phyloP scores from a whole-genome alignment of 30 jellyfish, hydroid and myxozoan genomes.

The Hydractinia echinata region DNA sequence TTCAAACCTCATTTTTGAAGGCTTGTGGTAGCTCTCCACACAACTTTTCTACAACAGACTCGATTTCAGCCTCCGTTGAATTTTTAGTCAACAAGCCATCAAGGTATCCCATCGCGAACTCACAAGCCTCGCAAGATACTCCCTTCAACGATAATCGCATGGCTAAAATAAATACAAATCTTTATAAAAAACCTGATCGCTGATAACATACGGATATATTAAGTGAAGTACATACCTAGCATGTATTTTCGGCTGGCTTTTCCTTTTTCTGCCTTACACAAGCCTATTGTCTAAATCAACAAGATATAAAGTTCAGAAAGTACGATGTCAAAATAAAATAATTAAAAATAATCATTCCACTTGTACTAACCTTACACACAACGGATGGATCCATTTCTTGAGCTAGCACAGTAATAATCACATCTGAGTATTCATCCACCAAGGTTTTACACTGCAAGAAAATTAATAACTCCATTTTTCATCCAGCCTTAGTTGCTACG shows the following conservation, averaged over 20 bases:
- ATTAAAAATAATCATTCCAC: too few relatives aligned
- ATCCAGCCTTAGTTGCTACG: too few relatives aligned
- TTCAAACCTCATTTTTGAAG: slow-evolving; percentile 24
- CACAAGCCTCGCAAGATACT: slow-evolving; percentile 23
- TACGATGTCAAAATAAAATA: background rate
- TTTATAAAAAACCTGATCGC: background rate
- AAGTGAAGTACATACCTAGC: background rate
- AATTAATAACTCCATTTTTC: background rate
- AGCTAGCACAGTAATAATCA: background rate
- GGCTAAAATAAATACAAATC: slow-evolving; percentile 2
- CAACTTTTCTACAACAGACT: background rate
- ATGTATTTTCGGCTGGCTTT: background rate
- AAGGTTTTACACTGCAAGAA: background rate
- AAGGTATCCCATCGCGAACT: slow-evolving; percentile 34
- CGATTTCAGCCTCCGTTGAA: slow-evolving; percentile 19
- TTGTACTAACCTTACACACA: background rate
- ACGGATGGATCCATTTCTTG: slow-evolving; percentile 20
- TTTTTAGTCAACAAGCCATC: background rate
- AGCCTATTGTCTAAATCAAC: slow-evolving; percentile 13
- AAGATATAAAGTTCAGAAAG: background rate
- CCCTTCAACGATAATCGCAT: slow-evolving; percentile 14
- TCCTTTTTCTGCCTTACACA: slow-evolving; percentile 6
- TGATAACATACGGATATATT: background rate
- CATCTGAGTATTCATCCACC: background rate
- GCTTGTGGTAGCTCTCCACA: slow-evolving; percentile 22